A percentile compares a stretch with the other conserved stretches of the same genome.
Conservation (phyloP, 1,140 invertebrate species). For the Battus philenor region DNA sequence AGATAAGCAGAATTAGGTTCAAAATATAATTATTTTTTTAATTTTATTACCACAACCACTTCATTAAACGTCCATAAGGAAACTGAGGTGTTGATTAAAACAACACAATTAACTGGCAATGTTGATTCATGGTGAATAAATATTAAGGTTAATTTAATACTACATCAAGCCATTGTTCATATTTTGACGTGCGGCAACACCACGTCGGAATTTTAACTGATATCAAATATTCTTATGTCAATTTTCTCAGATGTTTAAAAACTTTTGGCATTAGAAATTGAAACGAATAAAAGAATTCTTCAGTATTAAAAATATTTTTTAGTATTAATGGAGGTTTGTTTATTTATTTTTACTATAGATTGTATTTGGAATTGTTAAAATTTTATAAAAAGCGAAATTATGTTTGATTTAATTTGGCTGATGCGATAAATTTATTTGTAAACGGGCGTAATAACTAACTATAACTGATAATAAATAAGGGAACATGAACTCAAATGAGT, state of each 20-base stretch:
- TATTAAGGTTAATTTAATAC: slow-evolving; percentile 11
- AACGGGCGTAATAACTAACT: too few relatives aligned
- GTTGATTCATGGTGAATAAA: slow-evolving; percentile 13
- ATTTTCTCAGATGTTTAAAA: too few relatives aligned
- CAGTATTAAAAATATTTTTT: background rate
- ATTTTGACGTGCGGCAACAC: background rate
- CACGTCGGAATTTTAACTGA: too few relatives aligned
- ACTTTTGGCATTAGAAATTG: too few relatives aligned
- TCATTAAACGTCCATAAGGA: slow-evolving; percentile 20
- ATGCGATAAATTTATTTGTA: too few relatives aligned
- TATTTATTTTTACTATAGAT: background rate
- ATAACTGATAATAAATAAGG: too few relatives aligned
- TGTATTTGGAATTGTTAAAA: too few relatives aligned
- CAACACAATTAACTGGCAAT: slow-evolving; percentile 1
- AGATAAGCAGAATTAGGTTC: slow-evolving; percentile 2
- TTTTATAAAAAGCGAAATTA: too few relatives aligned
- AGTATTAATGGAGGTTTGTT: background rate
- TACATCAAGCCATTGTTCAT: slow-evolving; percentile 1
- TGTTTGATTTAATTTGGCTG: too few relatives aligned
- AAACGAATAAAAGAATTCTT: too few relatives aligned
- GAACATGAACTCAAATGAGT: too few relatives aligned
- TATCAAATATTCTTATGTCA: too few relatives aligned
- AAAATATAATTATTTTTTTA: background rate
- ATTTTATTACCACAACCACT: slow-evolving; percentile 3
- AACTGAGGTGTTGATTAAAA: slow-evolving; percentile 28